Evolutionary conservation across 2,113 vertebrate genomes (phyloP).

Genomic region (Isichthys henryi): DNA sequence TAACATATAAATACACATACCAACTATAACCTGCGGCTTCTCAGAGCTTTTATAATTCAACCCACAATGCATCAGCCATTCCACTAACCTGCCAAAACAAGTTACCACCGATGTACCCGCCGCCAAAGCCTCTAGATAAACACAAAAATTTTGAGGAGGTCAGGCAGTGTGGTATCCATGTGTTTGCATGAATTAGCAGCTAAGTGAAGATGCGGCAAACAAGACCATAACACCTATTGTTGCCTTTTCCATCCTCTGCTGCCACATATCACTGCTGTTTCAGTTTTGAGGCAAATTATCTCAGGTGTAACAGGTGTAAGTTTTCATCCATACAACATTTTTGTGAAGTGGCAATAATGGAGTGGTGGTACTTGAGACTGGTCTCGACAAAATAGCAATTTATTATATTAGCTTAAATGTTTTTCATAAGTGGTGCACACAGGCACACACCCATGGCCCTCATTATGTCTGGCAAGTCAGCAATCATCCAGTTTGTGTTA

Average conservation of each 20-base stretch:
- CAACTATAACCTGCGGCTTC: not conserved
- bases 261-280: not conserved
- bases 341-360: not conserved
- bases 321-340: not conserved
- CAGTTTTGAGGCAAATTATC: not conserved
- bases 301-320: not conserved
- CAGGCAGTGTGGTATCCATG: not conserved
- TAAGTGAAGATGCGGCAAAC: not conserved
- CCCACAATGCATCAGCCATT: not conserved
- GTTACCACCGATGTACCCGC: not conserved
- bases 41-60: not conserved
- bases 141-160: not conserved
- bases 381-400: not conserved
- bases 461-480: not conserved
- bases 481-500: not conserved
- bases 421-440: not conserved
- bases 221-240: not conserved
- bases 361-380: not conserved
- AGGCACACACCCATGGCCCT: not conserved
- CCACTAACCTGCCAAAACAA: not conserved
- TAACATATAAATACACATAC: not conserved
- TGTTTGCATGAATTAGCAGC: not conserved
- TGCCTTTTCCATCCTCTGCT: not conserved
- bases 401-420: not conserved
- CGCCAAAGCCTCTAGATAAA: not conserved